Conservation (phyloP, 2,888 invertebrate genomes). For the Eledona agricola region DNA sequence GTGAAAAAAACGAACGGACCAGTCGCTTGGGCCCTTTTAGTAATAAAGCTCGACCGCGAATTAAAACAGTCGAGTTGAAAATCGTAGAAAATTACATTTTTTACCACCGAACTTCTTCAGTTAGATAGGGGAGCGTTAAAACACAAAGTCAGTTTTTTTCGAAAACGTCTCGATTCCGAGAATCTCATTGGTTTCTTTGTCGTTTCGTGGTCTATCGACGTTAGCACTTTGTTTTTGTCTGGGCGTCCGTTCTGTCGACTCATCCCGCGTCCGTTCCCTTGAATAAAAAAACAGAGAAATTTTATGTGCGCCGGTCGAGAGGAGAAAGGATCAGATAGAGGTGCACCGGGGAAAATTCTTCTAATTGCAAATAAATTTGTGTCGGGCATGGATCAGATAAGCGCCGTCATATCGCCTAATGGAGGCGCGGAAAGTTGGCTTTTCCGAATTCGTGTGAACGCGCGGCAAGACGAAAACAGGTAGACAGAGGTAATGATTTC, state of each 20-base stretch:
- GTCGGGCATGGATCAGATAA: constrained; percentile 32
- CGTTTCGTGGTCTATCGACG: constrained; percentile 23
- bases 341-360: constrained; percentile 22
- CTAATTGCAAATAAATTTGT: constrained; percentile 34
- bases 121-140: no score
- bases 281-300: constrained; percentile 19
- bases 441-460: constrained; percentile 17
- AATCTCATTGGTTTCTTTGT: constrained; percentile 11
- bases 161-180: constrained; percentile 12
- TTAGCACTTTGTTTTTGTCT: constrained; percentile 13
- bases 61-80: no score
- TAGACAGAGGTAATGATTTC: constrained; percentile 34
- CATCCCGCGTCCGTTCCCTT: constrained; percentile 12
- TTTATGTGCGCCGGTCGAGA: constrained; percentile 14
- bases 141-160: constrained; percentile 21
- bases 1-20: no score
- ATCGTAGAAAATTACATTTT: no score
- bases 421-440: constrained; percentile 25
- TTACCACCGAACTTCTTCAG: constrained; percentile 16
- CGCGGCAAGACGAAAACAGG: constrained; percentile 2
- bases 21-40: no score
- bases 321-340: constrained; percentile 31
- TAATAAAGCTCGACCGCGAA: no score
- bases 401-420: constrained; percentile 23
- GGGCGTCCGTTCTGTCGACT: constrained; percentile 16